Percentiles rank a stretch among this genome's conserved stretches.
Conservation (phyloP, 2,113 vertebrate genomes). For the Stercorarius parasiticus region DNA sequence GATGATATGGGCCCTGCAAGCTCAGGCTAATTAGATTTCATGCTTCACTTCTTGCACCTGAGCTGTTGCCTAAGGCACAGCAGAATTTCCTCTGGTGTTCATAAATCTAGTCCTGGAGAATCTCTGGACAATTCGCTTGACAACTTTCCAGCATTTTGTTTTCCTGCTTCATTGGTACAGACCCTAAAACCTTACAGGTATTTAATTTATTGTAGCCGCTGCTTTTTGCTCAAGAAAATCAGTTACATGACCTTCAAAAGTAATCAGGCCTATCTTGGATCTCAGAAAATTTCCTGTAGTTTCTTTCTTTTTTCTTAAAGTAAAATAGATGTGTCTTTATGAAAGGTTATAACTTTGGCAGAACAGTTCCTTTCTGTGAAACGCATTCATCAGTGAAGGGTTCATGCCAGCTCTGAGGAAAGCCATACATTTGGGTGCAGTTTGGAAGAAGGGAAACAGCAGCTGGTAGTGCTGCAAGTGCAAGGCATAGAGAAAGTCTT, state of each 20-base stretch:
- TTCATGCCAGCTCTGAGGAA: neutral
- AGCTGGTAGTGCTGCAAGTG: neutral
- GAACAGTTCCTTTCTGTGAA: neutral
- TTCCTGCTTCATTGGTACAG: neutral
- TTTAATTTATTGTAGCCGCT: neutral
- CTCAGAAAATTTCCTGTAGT: neutral
- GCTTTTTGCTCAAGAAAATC: neutral
- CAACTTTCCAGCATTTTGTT: neutral
- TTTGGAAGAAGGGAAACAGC: neutral
- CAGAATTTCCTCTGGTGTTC: neutral
- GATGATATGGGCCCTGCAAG: neutral
- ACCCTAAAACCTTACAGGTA: neutral
- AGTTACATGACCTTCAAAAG: neutral
- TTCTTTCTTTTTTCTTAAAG: neutral
- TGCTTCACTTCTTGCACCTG: neutral
- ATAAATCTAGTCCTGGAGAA: neutral
- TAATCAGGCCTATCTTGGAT: neutral
- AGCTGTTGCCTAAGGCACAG: neutral
- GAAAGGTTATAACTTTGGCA: neutral
- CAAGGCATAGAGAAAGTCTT: neutral
- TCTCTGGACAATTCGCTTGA: neutral
- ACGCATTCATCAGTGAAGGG: neutral
- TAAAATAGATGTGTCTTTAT: neutral
- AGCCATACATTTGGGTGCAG: neutral
- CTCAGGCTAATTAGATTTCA: neutral